Evolutionary conservation across 2,888 invertebrate species (phyloP).

Genomic region (Anticlea derivata): DNA sequence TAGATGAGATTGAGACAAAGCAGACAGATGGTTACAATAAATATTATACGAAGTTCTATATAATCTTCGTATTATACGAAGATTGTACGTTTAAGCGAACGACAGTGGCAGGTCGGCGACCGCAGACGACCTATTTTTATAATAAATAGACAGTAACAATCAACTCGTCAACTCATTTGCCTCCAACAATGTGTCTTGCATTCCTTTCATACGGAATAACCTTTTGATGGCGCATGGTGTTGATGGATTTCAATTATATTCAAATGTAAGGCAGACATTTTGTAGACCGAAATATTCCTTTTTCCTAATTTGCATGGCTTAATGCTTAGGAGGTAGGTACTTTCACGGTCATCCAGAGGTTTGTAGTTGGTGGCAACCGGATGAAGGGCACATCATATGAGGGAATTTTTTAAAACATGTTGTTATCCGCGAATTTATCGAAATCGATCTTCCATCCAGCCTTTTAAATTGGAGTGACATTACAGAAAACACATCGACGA

Average conservation of each 20-base stretch:
- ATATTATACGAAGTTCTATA: conserved; percentile 18
- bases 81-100: conserved; percentile 41
- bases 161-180: conserved; percentile 64
- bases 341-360: no score
- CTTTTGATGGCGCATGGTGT: conserved; percentile 43
- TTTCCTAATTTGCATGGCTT: no score
- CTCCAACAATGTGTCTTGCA: conserved; percentile 60
- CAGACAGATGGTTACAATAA: conserved; percentile 13
- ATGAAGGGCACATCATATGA: no score
- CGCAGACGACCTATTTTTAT: conserved; percentile 70
- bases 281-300: no score
- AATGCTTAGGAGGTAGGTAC: no score
- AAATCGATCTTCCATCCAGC: neutral
- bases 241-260: conserved; percentile 45
- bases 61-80: conserved; percentile 13
- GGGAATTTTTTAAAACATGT: no score
- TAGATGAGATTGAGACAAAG: conserved; percentile 10
- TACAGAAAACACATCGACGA: neutral
- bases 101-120: conserved; percentile 61
- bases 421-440: no score
- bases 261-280: conserved; percentile 33
- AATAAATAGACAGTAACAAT: conserved; percentile 67
- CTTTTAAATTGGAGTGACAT: conserved; percentile 9
- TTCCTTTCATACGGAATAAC: conserved; percentile 51
- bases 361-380: no score